These are phyloP conservation scores for Zosterops borbonicus DNA, from an alignment of 2,113 vertebrate genomes.

Conservation along the genomic window DNA sequence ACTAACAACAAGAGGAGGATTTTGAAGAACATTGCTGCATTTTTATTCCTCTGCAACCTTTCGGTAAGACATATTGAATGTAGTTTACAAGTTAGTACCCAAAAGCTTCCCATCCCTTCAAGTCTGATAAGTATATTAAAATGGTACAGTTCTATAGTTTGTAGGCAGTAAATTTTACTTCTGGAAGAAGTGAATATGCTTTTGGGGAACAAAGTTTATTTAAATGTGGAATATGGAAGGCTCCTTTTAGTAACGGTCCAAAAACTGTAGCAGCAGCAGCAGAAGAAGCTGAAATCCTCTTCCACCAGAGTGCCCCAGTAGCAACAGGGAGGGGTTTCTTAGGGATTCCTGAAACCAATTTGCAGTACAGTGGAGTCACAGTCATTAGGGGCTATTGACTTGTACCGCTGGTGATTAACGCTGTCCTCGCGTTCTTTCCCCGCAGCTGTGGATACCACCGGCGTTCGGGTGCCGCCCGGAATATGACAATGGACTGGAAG, in stretches of 20 bases:
- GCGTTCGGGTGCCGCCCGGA: slow-evolving; percentile 96
- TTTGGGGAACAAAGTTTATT: background rate
- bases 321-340: background rate
- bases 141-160: background rate
- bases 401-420: background rate
- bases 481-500: slow-evolving; percentile 93
- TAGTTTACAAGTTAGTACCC: background rate
- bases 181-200: background rate
- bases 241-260: background rate
- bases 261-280: background rate
- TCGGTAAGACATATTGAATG: slow-evolving; percentile 70
- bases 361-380: background rate
- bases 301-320: background rate
- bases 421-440: slow-evolving; percentile 10
- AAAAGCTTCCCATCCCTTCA: background rate
- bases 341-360: background rate
- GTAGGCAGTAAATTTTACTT: background rate
- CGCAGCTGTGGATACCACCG: slow-evolving; percentile 92
- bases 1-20: slow-evolving; percentile 77
- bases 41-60: slow-evolving; percentile 88
- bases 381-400: background rate
- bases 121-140: background rate
- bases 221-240: background rate
- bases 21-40: slow-evolving; percentile 88
- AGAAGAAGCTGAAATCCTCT: background rate